phyloP scores from a whole-genome alignment of 1,140 invertebrate genomes.

The Pteromalus puparum region DNA sequence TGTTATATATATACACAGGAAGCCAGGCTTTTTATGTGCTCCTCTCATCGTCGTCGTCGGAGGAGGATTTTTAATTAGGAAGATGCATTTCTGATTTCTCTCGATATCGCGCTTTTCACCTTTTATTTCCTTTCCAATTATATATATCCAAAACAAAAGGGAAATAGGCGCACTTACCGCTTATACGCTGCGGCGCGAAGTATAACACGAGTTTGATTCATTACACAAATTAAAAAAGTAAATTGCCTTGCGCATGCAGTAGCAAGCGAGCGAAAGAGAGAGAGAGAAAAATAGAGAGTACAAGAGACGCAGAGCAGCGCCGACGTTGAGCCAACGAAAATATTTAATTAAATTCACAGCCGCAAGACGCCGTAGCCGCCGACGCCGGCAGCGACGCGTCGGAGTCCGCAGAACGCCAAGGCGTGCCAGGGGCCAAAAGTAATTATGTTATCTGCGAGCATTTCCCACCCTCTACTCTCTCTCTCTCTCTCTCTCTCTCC shows the following conservation, averaged over 20 bases:
- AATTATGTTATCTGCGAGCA: conserved; percentile 52
- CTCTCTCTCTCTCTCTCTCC: conserved; percentile 38
- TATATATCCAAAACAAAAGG: conserved; percentile 20
- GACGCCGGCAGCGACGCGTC: conserved; percentile 46
- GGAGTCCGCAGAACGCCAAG: conserved; percentile 37
- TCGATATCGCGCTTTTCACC: too few relatives aligned
- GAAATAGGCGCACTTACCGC: neutral
- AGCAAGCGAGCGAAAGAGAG: neutral
- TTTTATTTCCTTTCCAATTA: neutral
- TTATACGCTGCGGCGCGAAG: conserved; percentile 6
- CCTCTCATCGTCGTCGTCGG: too few relatives aligned
- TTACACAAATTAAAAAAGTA: conserved; percentile 55
- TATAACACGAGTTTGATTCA: conserved; percentile 48
- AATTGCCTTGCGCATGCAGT: conserved; percentile 53
- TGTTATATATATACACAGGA: too few relatives aligned
- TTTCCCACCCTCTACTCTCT: conserved; percentile 40
- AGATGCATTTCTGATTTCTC: neutral
- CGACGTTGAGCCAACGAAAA: conserved; percentile 51
- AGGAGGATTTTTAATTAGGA: neutral
- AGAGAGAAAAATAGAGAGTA: neutral
- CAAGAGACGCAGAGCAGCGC: neutral
- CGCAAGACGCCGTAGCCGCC: conserved; percentile 47
- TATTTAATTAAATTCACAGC: conserved; percentile 55
- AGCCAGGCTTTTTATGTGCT: too few relatives aligned
- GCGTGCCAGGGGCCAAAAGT: conserved; percentile 51